Evolutionary conservation across 2,888 invertebrate species (phyloP).

Genomic region (Amphipyra tragopoginis): DNA sequence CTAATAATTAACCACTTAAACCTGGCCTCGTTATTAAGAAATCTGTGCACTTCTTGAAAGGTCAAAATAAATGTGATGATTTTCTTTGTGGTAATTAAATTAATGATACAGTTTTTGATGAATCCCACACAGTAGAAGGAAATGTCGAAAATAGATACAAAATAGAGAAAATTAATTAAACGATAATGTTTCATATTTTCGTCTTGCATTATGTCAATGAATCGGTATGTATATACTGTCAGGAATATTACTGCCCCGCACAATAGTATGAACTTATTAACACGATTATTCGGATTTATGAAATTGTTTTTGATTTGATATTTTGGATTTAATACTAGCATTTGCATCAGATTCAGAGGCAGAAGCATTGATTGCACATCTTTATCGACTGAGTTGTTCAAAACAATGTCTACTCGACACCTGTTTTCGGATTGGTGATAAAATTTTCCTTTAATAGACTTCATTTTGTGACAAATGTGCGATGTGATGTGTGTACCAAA

Average conservation of each 20-base stretch:
- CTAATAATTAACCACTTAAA: neutral
- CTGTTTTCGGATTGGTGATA: neutral
- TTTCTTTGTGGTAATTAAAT: slow-evolving; percentile 4
- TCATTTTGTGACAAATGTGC: neutral
- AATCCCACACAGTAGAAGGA: slow-evolving; percentile 14
- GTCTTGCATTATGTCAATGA: neutral
- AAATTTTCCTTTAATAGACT: neutral
- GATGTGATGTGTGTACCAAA: no score
- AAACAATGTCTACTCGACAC: neutral
- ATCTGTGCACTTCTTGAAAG: slow-evolving; percentile 38
- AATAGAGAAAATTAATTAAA: slow-evolving; percentile 16
- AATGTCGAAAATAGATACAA: slow-evolving; percentile 15
- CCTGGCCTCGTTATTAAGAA: slow-evolving; percentile 7
- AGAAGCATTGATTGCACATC: slow-evolving; percentile 36
- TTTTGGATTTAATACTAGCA: slow-evolving; percentile 30
- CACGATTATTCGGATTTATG: slow-evolving; percentile 33
- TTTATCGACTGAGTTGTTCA: slow-evolving; percentile 33
- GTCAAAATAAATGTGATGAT: slow-evolving; percentile 33
- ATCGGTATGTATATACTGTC: neutral
- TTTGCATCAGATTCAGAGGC: slow-evolving; percentile 41
- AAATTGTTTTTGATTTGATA: slow-evolving; percentile 41
- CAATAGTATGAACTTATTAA: slow-evolving; percentile 11
- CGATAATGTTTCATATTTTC: slow-evolving; percentile 9
- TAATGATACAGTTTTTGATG: slow-evolving; percentile 13
- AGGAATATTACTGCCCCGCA: slow-evolving; percentile 1